Evolutionary conservation across 1,140 invertebrate species (phyloP).

Genomic region (Oryctes rhinoceros): DNA sequence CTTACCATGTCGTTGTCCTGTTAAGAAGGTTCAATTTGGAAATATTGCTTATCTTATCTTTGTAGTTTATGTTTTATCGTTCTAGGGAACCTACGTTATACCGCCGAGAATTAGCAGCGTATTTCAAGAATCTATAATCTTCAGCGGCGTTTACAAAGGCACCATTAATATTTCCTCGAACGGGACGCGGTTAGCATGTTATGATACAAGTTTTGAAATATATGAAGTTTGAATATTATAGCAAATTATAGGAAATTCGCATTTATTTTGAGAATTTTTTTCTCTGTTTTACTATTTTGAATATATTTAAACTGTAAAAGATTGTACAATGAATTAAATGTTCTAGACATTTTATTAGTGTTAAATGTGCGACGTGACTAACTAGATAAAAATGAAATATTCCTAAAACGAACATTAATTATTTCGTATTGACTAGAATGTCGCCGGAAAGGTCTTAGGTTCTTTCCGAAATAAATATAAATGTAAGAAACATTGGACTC

Average conservation of each 20-base stretch:
- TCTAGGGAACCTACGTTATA: constrained; percentile 50
- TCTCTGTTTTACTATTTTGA: no score
- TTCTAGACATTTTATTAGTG: neutral
- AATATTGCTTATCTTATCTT: constrained; percentile 17
- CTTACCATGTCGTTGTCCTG: constrained; percentile 50
- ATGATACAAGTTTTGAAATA: constrained; percentile 42
- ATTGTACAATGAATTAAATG: neutral
- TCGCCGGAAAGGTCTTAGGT: no score
- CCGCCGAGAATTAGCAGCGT: constrained; percentile 34
- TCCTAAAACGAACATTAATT: neutral
- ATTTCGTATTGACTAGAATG: neutral
- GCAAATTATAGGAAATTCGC: neutral
- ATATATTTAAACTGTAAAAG: no score
- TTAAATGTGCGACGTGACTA: neutral
- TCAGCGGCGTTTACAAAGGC: constrained; percentile 42
- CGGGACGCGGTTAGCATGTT: constrained; percentile 35
- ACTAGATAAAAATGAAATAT: neutral
- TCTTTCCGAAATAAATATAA: no score
- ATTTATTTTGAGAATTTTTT: no score
- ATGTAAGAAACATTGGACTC: no score
- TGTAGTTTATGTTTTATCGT: constrained; percentile 32
- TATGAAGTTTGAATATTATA: neutral
- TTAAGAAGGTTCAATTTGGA: constrained; percentile 44
- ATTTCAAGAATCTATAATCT: constrained; percentile 33
- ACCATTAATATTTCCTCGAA: constrained; percentile 25